These are phyloP conservation scores for Grammomys dolichurus DNA, from an alignment of 2,113 vertebrate species.

Conservation along the genomic window DNA sequence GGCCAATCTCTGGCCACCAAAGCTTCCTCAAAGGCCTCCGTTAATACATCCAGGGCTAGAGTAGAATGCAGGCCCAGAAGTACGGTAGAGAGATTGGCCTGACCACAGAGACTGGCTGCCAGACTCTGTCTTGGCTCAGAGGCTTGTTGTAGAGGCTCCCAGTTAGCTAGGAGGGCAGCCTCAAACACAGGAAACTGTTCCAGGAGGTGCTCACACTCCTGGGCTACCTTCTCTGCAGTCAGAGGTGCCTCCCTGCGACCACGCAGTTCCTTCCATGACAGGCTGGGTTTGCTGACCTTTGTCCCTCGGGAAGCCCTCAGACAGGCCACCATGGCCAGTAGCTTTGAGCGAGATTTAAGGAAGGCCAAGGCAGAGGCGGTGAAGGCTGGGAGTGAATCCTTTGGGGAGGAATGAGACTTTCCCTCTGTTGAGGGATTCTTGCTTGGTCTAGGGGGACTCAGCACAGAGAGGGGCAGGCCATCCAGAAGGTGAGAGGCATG, in stretches of 20 bases:
- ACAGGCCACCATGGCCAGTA: conserved; percentile 91
- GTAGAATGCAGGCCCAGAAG: conserved; percentile 92
- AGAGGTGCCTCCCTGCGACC: conserved; percentile 92
- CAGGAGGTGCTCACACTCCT: conserved; percentile 92
- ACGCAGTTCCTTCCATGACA: conserved; percentile 92
- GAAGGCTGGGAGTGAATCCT: conserved; percentile 87
- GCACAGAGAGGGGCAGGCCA: conserved; percentile 82
- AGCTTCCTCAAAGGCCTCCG: conserved; percentile 91
- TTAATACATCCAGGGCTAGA: conserved; percentile 85
- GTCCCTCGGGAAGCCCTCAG: conserved; percentile 87
- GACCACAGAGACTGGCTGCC: conserved; percentile 89
- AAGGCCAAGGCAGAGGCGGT: conserved; percentile 93
- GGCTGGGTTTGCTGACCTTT: conserved; percentile 88
- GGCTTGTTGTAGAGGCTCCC: conserved; percentile 87
- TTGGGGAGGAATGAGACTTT: conserved; percentile 71
- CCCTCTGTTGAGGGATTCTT: conserved; percentile 59
- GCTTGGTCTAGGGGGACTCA: conserved; percentile 60
- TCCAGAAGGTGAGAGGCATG: conserved; percentile 85
- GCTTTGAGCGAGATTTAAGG: conserved; percentile 92
- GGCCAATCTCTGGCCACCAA: conserved; percentile 89
- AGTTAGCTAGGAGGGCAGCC: conserved; percentile 90
- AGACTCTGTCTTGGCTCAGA: conserved; percentile 82
- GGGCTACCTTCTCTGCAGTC: conserved; percentile 91
- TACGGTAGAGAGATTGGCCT: conserved; percentile 87
- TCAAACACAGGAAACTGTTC: conserved; percentile 91